Base-by-base conservation (phyloP, 2,888 invertebrate genomes). In the Volucella inanis region DNA sequence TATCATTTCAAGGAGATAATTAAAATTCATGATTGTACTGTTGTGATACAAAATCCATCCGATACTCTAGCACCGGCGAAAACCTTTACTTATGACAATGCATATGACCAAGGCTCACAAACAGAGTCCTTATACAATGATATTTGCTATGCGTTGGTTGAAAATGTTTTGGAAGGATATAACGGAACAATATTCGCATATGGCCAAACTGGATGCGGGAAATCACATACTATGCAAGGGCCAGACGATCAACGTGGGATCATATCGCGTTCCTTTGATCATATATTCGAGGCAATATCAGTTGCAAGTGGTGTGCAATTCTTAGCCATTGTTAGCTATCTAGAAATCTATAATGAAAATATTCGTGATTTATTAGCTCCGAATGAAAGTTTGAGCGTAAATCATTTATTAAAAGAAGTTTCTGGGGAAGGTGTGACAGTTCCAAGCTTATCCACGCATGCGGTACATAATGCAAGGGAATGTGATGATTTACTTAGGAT, bases 331-430 rank as follows among this genome's bases (percentile, higher is more conserved):
- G 90, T 90, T 3, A 91, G 90, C 4, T 99, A 98, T 90, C 93
- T 98, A 90, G 98, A 99, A 93, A 96, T 98, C 61, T 98, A 98
- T 93, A 98, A 98, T 91, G 98, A 98, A 92, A 97, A 96, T 92
- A 98, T 98, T 85, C 94, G 98, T 11, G 98, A 98, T 91, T 93
- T 98, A 68, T 92, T 98, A 86, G 96, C 96, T 90, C 97, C 97
- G 11, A 88, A 87, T 62, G 89, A 89, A 95, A 80, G 87, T 22
- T 15, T 61, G 0, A 77, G 88, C 45, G 87, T 78, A 22, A 90
- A 90, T 76, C 91, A 93, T 65, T 90, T 89, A 18, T 89, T 94
- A n/a, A 94, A 94, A 87, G 94, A 94, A 88, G 88, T 93, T 14
- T 93, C 93, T 0, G 93, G 92, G 22, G 92, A 93, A 78, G 94